These are phyloP conservation scores for Acrossocheilus fasciatus DNA, from an alignment of 2,797 vertebrate species.

Conservation along the genomic window DNA sequence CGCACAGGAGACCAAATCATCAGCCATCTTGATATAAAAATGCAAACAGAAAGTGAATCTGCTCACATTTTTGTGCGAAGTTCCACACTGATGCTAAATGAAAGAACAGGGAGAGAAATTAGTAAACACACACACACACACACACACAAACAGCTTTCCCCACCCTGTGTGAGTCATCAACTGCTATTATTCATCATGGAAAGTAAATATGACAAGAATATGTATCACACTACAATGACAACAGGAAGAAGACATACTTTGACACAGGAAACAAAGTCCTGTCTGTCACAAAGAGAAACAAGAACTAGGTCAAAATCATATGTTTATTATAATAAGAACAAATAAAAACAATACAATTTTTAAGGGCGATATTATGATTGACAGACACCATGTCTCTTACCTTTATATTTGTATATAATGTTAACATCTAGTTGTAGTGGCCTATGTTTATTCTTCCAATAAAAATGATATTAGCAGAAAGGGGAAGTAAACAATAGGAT, in stretches of 20 bases:
- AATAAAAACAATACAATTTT: not conserved
- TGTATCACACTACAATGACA: not conserved
- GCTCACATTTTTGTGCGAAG: constrained; percentile 43
- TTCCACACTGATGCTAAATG: not conserved
- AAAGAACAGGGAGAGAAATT: not conserved
- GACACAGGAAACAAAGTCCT: not conserved
- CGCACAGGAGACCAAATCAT: constrained; percentile 76
- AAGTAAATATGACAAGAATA: not conserved
- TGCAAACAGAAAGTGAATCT: not conserved
- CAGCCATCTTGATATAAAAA: constrained; percentile 77
- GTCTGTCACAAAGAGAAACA: not conserved
- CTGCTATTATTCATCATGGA: not conserved
- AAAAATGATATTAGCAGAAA: too few relatives aligned
- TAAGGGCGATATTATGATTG: not conserved
- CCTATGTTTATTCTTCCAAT: not conserved
- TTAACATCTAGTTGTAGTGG: not conserved
- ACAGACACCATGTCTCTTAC: not conserved
- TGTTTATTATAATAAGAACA: not conserved
- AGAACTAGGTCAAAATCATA: not conserved
- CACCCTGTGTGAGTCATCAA: too few relatives aligned
- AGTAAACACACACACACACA: not conserved
- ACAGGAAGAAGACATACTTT: not conserved
- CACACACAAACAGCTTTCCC: not conserved
- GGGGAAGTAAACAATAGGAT: not conserved
- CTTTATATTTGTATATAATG: not conserved